Percentiles rank a stretch among this genome's conserved stretches.
phyloP scores from a whole-genome alignment of 2,797 vertebrate genomes.

The Synanceia verrucosa region DNA sequence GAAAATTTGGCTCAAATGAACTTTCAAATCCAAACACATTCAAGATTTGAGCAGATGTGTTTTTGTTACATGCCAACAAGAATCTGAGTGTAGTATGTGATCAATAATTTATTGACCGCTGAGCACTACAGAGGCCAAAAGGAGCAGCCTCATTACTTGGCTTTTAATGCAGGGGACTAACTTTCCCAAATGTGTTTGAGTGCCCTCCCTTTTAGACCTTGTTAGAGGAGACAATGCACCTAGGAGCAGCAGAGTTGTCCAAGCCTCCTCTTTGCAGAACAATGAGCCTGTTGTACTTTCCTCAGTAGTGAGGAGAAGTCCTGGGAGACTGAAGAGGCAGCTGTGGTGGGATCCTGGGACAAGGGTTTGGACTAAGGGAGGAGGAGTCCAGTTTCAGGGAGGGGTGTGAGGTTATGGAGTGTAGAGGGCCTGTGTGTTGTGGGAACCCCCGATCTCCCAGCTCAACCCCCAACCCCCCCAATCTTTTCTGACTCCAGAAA shows the following conservation, averaged over 20 bases:
- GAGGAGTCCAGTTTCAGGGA: slow-evolving; percentile 56
- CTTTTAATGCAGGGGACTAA: slow-evolving; percentile 65
- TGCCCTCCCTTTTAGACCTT: slow-evolving; percentile 59
- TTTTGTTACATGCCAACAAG: background rate
- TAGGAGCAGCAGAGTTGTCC: slow-evolving; percentile 67
- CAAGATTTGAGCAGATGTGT: background rate
- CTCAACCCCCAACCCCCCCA: slow-evolving; percentile 28
- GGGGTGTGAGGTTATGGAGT: slow-evolving; percentile 68
- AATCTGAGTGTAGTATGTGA: background rate
- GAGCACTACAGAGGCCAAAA: slow-evolving; percentile 36
- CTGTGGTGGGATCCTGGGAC: slow-evolving; percentile 79
- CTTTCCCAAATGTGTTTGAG: slow-evolving; percentile 57
- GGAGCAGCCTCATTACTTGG: slow-evolving; percentile 70
- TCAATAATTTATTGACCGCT: background rate
- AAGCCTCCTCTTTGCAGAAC: slow-evolving; percentile 72
- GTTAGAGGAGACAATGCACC: slow-evolving; percentile 72
- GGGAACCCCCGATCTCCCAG: slow-evolving; percentile 72
- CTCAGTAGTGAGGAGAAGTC: slow-evolving; percentile 72
- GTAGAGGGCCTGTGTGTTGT: slow-evolving; percentile 76
- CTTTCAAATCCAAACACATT: background rate
- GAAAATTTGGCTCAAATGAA: background rate
- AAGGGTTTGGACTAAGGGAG: slow-evolving; percentile 59
- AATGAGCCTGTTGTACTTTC: slow-evolving; percentile 84
- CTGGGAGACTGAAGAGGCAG: slow-evolving; percentile 80
- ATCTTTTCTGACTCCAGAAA: slow-evolving; percentile 80